Evolutionary conservation across 2,113 vertebrate species (phyloP).

Genomic region (Phalacrocorax brasilianus): DNA sequence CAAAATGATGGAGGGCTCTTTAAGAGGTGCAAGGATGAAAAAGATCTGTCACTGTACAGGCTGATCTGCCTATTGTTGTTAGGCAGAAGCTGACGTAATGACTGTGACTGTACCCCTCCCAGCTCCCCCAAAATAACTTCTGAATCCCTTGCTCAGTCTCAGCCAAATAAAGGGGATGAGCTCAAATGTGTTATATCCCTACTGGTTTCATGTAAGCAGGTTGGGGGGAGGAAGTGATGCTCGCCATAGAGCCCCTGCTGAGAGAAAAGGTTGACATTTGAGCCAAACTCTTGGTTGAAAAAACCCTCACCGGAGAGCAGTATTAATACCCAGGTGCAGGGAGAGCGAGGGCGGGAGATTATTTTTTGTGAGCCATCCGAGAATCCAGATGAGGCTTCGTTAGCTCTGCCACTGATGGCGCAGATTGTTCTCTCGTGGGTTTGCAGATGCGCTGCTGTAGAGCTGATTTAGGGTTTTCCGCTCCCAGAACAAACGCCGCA

Average conservation of each 20-base stretch:
- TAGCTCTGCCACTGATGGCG: neutral
- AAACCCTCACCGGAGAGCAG: neutral
- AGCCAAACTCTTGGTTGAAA: neutral
- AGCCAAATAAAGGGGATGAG: neutral
- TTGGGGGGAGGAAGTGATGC: neutral
- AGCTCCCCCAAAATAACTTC: conserved; percentile 12
- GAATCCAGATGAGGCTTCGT: neutral
- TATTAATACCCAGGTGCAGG: neutral
- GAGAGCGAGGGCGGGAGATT: neutral
- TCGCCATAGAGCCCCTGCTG: neutral
- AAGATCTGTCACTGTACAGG: neutral
- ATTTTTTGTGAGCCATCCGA: neutral
- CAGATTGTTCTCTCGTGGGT: neutral
- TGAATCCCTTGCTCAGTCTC: neutral
- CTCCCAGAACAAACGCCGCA: neutral
- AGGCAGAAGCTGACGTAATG: neutral
- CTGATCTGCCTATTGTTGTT: neutral
- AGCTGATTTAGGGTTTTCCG: neutral
- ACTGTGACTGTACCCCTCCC: neutral
- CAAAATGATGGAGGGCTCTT: neutral
- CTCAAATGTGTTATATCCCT: neutral
- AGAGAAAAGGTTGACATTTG: neutral
- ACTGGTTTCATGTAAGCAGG: neutral
- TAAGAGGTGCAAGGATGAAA: neutral
- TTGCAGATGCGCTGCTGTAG: neutral